Evolutionary conservation across 2,113 vertebrate species (phyloP).

Genomic region (Sorex araneus): DNA sequence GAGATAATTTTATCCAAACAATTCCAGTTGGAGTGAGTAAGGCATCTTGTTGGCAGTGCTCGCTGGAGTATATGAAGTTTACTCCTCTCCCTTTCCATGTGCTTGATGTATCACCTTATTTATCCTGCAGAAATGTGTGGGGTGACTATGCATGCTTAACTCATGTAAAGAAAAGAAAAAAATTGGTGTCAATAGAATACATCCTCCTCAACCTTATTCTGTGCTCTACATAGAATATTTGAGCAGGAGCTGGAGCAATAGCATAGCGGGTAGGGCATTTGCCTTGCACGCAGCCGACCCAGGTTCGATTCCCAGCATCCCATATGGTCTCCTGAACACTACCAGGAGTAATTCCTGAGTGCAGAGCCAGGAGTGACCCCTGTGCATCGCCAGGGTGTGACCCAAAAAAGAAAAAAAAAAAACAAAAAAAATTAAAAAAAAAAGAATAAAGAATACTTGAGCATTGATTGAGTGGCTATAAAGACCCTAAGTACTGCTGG

Average conservation of each 20-base stretch:
- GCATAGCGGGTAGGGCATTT: too few species aligned
- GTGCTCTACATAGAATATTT: not conserved
- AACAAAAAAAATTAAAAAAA: too few species aligned
- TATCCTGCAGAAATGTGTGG: not conserved
- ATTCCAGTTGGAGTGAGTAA: not conserved
- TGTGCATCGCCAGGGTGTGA: too few species aligned
- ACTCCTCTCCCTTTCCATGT: not conserved
- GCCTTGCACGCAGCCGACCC: too few species aligned
- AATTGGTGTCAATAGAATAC: not conserved
- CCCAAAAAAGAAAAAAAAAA: too few species aligned
- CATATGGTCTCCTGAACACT: too few species aligned
- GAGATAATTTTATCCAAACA: not conserved
- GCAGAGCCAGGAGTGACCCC: too few species aligned
- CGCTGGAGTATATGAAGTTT: too few species aligned
- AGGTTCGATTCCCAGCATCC: too few species aligned
- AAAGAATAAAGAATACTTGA: not conserved
- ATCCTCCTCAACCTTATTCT: not conserved
- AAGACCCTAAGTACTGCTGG: not conserved
- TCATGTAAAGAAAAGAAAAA: constrained; percentile 1
- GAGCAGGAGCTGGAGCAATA: too few species aligned
- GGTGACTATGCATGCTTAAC: not conserved
- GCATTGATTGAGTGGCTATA: not conserved
- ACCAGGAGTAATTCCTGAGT: too few species aligned
- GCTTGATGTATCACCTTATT: not conserved
- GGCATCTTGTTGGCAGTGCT: not conserved